Evolutionary conservation across 2,888 invertebrate genomes (phyloP).

Genomic region (Cenopis cana): DNA sequence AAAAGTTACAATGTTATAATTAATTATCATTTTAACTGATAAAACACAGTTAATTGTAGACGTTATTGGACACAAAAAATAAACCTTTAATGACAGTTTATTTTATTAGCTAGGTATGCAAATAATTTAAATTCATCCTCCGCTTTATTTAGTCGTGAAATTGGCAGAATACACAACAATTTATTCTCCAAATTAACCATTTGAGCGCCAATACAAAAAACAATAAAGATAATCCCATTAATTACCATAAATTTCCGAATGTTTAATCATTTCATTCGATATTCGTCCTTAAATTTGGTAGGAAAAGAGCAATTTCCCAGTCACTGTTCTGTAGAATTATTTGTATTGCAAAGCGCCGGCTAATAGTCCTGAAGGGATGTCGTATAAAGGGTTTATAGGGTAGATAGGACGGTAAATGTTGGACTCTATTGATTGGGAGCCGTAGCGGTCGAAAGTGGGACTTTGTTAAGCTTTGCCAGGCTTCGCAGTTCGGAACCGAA

Average conservation of each 20-base stretch:
- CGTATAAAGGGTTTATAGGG: slow-evolving; percentile 43
- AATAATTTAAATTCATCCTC: not conserved
- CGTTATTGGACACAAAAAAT: no score
- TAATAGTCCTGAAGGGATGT: slow-evolving; percentile 40
- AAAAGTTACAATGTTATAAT: no score
- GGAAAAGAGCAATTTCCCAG: not conserved
- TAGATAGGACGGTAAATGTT: slow-evolving; percentile 33
- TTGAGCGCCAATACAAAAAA: slow-evolving; percentile 37
- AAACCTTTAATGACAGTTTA: no score
- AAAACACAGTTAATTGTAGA: no score
- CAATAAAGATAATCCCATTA: slow-evolving; percentile 44
- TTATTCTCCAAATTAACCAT: slow-evolving; percentile 39
- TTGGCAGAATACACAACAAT: slow-evolving; percentile 30
- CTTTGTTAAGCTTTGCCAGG: slow-evolving; percentile 18
- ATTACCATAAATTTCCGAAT: slow-evolving; percentile 37
- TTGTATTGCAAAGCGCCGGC: slow-evolving; percentile 42
- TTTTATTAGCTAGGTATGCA: not conserved
- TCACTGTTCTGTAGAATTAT: slow-evolving; percentile 20
- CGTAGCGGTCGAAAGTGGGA: slow-evolving; percentile 5
- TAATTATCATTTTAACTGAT: not conserved
- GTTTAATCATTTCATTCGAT: not conserved
- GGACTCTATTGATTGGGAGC: slow-evolving; percentile 36
- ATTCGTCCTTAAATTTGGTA: slow-evolving; percentile 10
- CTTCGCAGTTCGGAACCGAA: slow-evolving; percentile 3
- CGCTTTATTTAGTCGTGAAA: slow-evolving; percentile 1